These are phyloP conservation scores for Leptatherina wallacei DNA, from an alignment of 2,797 vertebrate genomes.

Conservation along the genomic window DNA sequence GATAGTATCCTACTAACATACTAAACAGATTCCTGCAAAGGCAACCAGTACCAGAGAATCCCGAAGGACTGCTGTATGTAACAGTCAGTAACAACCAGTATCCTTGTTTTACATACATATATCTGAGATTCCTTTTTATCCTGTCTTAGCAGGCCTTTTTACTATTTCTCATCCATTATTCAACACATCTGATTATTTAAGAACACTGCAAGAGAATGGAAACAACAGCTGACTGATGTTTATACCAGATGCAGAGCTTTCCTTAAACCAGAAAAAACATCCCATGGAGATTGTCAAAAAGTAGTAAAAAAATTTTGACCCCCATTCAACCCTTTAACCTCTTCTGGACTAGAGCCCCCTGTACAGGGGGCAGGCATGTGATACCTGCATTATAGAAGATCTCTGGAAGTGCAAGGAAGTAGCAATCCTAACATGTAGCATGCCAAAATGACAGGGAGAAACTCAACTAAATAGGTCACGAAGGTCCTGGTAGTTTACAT, in stretches of 20 bases:
- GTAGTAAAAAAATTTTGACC: not conserved
- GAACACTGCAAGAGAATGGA: not conserved
- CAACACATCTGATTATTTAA: not conserved
- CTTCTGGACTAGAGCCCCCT: too few relatives aligned
- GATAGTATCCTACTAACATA: not conserved
- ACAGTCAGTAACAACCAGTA: not conserved
- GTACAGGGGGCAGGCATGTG: too few relatives aligned
- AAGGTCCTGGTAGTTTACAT: too few relatives aligned
- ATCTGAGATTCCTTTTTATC: not conserved
- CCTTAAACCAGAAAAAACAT: constrained; percentile 3
- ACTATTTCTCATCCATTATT: not conserved
- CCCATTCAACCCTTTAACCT: not conserved
- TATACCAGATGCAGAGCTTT: not conserved
- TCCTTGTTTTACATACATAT: not conserved
- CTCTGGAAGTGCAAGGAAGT: too few relatives aligned
- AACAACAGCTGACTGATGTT: constrained; percentile 8
- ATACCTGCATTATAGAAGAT: too few relatives aligned
- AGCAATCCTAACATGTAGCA: too few relatives aligned
- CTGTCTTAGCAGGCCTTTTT: not conserved
- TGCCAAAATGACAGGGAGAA: too few relatives aligned
- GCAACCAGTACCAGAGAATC: not conserved
- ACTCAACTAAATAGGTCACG: too few relatives aligned
- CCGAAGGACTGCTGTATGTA: not conserved
- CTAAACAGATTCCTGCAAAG: not conserved
- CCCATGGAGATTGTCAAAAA: constrained; percentile 1